Base-by-base conservation (phyloP, 2,113 vertebrate genomes). In the Axis porcinus region DNA sequence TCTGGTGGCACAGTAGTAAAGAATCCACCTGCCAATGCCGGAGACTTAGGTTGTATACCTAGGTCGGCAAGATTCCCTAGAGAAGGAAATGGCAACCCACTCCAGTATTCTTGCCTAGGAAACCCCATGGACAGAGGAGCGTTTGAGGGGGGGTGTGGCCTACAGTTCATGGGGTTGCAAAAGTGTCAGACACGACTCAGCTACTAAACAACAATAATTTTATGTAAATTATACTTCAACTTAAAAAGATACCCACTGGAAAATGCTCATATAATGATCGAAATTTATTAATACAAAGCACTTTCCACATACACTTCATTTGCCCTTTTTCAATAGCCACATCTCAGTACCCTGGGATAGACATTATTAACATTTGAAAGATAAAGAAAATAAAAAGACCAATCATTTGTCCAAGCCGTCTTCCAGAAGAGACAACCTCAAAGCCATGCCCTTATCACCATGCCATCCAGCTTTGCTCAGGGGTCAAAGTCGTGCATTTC, bases 61-160 rank as follows among this genome's bases (percentile, higher is more conserved):
- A 27, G 70, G 40, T 43, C 2, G 12, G 70, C 3, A 76, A 76
- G 70, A 76, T 43, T 27, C 70, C 40, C 40, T 43, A 43, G 40
- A 43, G 40, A 43, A 43, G 70, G 40, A 76, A 76, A 76, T 0
- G 1, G 70, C 70, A 76, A 76, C 70, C 23, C 40, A 43, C 6
- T 76, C 70, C 12, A 76, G 70, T 43, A 43, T 76, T 43, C 40
- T 76, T 43, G 70, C 40, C 70, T 27, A 21, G 23, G 23, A 76
- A 76, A 76, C 12, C 36, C 40, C 40, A 27, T 76, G 6, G 6
- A 76, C 36, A 76, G 23, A 76, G 70, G 23, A 76, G 70, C 21
- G 36, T 12, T 40, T 23, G 58, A 0, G 9, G 4, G 36, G 9
- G 11, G 5, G 64, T 21, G 3, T 3, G 36, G 21, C 36, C 43